A percentile compares a stretch with the other conserved stretches of the same genome.
phyloP scores from a whole-genome alignment of 2,113 vertebrate genomes.

The cattle (Bos taurus) region DNA sequence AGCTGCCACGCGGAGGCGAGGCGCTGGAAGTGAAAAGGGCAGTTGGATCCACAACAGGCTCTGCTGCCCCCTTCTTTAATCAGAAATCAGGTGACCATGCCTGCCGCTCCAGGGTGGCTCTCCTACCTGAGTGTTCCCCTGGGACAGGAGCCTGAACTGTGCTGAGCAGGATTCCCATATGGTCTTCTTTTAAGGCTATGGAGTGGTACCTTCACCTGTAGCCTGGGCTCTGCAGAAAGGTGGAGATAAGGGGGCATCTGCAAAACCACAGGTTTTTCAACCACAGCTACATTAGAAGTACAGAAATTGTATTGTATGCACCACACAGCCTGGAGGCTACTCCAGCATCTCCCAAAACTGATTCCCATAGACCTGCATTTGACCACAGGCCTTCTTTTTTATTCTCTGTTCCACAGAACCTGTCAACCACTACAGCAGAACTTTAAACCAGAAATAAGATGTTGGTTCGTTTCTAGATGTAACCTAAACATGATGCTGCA shows the following conservation, averaged over 20 bases:
- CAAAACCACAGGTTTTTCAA: not conserved
- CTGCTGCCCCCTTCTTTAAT: not conserved
- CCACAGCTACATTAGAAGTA: not conserved
- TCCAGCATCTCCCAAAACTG: not conserved
- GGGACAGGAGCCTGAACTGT: not conserved
- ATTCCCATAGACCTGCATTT: not conserved
- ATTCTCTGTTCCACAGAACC: not conserved
- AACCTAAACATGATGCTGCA: not conserved
- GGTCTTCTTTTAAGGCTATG: not conserved
- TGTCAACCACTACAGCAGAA: not conserved
- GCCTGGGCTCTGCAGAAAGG: not conserved
- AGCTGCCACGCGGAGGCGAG: not conserved
- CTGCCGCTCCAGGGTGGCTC: not conserved
- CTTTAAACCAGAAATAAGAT: not conserved
- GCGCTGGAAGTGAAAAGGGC: not conserved
- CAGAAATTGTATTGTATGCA: not conserved
- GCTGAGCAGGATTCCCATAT: not conserved
- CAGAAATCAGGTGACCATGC: not conserved
- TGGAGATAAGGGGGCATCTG: not conserved
- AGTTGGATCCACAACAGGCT: not conserved
- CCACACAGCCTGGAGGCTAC: not conserved
- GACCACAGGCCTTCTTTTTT: not conserved
- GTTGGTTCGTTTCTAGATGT: not conserved
- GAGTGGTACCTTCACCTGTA: not conserved
- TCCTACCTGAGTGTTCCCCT: not conserved